These are phyloP conservation scores for Aphelocoma coerulescens DNA, from an alignment of 2,113 vertebrate species.

Conservation along the genomic window DNA sequence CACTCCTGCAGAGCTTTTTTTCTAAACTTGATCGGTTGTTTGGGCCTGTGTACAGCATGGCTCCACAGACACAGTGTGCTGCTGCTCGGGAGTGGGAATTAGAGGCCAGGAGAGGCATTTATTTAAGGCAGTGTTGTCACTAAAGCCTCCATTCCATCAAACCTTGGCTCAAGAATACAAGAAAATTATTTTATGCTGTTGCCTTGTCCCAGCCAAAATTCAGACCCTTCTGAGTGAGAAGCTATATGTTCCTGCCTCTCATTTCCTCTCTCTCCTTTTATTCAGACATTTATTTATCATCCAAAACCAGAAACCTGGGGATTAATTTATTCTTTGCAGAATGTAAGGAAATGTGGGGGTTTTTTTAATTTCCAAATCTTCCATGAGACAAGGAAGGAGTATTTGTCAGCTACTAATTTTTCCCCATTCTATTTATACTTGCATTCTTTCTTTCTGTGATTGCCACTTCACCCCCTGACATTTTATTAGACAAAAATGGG, in stretches of 20 bases:
- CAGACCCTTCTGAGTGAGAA: conserved; percentile 38
- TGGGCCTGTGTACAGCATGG: not conserved
- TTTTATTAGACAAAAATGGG: conserved; percentile 3
- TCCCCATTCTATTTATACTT: not conserved
- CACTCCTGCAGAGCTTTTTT: not conserved
- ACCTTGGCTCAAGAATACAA: not conserved
- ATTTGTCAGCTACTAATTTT: not conserved
- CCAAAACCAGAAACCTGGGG: not conserved
- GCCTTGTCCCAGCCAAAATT: not conserved
- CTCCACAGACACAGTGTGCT: not conserved
- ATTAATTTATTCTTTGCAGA: not conserved
- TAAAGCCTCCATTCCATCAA: not conserved
- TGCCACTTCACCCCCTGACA: not conserved
- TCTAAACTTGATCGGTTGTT: not conserved
- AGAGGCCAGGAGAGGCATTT: not conserved
- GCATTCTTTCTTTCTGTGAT: not conserved
- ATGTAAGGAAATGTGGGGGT: not conserved
- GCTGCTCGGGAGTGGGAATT: not conserved
- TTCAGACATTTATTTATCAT: conserved; percentile 36
- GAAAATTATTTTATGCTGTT: not conserved
- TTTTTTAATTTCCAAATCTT: not conserved
- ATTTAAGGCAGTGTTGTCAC: not conserved
- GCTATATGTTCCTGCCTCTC: conserved; percentile 14
- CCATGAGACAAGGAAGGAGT: not conserved
- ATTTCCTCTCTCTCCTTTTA: conserved; percentile 28